Conservation (phyloP, 2,797 vertebrate genomes). For the Setipinna tenuifilis region DNA sequence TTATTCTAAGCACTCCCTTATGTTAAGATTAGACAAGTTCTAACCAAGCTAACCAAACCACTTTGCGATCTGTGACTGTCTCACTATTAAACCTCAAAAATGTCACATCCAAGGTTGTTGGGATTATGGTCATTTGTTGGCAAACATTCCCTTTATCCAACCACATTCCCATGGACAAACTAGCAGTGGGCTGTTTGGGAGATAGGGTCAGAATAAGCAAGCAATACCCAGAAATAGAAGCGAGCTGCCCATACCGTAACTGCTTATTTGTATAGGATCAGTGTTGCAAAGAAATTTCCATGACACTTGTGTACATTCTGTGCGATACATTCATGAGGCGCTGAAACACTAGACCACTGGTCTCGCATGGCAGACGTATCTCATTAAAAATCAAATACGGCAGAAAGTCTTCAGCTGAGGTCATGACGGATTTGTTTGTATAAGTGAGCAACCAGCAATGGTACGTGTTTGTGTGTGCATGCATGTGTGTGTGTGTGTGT, state of each 20-base stretch:
- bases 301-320: not conserved
- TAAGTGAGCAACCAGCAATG: not conserved
- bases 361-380: not conserved
- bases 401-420: not conserved
- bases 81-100: not conserved
- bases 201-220: not conserved
- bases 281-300: constrained; percentile 2
- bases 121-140: not conserved
- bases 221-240: not conserved
- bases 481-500: not conserved
- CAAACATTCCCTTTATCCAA: not conserved
- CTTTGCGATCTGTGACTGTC: not conserved
- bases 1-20: no score
- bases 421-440: not conserved
- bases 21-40: not conserved
- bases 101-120: not conserved
- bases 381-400: constrained; percentile 24
- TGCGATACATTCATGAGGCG: not conserved
- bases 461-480: not conserved
- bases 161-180: not conserved
- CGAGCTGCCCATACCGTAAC: not conserved
- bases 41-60: not conserved
- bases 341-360: not conserved
- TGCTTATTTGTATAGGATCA: constrained; percentile 14
- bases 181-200: not conserved